phyloP scores from a whole-genome alignment of 1,140 invertebrate species.

The Diabrotica virgifera region DNA sequence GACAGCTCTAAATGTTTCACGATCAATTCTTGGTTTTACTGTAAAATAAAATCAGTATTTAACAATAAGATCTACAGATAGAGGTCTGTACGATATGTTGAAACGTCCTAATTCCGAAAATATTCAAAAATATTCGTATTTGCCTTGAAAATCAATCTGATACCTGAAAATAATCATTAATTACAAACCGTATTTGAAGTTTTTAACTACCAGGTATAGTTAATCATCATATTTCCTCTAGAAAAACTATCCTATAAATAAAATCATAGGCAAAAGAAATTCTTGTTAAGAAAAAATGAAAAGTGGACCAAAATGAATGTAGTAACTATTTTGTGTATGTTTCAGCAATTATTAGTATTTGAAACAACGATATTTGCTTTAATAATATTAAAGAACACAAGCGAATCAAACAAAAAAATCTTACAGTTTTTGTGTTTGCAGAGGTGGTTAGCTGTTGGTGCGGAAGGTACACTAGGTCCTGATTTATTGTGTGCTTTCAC shows the following conservation, averaged over 20 bases:
- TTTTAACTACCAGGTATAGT: too few relatives aligned
- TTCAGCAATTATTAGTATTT: neutral
- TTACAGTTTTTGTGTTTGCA: constrained; percentile 92
- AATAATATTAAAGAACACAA: neutral
- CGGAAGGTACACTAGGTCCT: constrained; percentile 80
- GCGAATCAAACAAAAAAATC: constrained; percentile 49
- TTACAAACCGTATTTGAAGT: neutral
- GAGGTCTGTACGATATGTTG: constrained; percentile 29
- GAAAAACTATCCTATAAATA: too few relatives aligned
- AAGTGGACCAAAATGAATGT: too few relatives aligned
- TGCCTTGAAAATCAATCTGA: constrained; percentile 17
- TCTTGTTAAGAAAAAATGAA: too few relatives aligned
- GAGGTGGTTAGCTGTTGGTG: constrained; percentile 86
- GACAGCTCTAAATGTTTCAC: constrained; percentile 81
- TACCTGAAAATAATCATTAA: constrained; percentile 20
- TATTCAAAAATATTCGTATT: constrained; percentile 15
- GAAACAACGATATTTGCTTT: neutral
- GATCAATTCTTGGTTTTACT: constrained; percentile 85
- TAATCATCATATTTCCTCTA: too few relatives aligned
- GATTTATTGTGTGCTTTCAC: constrained; percentile 91
- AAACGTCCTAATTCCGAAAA: constrained; percentile 39
- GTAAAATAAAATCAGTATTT: constrained; percentile 32
- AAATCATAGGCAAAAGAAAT: too few relatives aligned
- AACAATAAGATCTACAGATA: constrained; percentile 7
- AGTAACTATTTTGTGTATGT: too few relatives aligned